phyloP scores from a whole-genome alignment of 2,113 vertebrate species.

The Hippocampus guttulatus region DNA sequence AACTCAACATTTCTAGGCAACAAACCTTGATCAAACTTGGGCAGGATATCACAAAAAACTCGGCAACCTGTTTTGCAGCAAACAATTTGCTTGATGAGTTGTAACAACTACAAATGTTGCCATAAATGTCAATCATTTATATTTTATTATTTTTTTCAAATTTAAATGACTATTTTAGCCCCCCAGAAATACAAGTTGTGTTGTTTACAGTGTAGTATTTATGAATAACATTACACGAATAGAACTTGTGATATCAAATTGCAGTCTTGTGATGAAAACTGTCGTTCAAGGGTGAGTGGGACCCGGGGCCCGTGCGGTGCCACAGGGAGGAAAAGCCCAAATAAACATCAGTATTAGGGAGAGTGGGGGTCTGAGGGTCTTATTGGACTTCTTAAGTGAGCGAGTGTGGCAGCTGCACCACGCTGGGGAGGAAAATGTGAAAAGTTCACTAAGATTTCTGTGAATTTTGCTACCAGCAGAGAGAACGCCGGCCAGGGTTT shows the following conservation, averaged over 20 bases:
- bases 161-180: too few species aligned
- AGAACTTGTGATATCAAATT: not conserved
- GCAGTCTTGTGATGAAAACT: too few species aligned
- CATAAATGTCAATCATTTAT: too few species aligned
- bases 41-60: too few species aligned
- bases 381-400: slow-evolving; percentile 53
- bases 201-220: not conserved
- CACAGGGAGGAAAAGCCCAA: slow-evolving; percentile 57
- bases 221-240: not conserved
- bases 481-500: not conserved
- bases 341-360: slow-evolving; percentile 60
- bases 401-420: slow-evolving; percentile 45
- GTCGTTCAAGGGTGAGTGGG: slow-evolving; percentile 50
- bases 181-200: too few species aligned
- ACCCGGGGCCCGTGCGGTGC: slow-evolving; percentile 53
- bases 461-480: not conserved
- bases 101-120: too few species aligned
- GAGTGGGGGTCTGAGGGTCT: slow-evolving; percentile 37
- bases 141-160: too few species aligned
- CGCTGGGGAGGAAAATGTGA: slow-evolving; percentile 71
- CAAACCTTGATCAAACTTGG: too few species aligned
- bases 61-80: too few species aligned
- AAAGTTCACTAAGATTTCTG: slow-evolving; percentile 57
- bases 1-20: too few species aligned
- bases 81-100: too few species aligned